These are phyloP conservation scores for Eumerus sabulonum DNA, from an alignment of 2,888 invertebrate species.

Conservation along the genomic window DNA sequence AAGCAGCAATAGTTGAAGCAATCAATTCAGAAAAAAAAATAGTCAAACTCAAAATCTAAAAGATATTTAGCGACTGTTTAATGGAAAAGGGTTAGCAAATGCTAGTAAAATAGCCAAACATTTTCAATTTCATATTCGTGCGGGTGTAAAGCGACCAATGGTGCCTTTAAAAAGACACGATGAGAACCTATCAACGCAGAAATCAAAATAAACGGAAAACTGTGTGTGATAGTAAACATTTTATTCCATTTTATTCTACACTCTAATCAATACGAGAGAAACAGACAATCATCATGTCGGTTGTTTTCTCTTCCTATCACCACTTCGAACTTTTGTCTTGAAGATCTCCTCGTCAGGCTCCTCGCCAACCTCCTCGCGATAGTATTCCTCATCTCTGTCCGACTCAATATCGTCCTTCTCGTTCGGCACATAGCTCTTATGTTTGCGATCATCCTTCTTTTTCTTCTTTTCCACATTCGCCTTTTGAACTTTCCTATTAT, in stretches of 20 bases:
- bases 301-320: conserved; percentile 51
- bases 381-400: conserved; percentile 91
- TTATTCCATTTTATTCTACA: conserved; percentile 26
- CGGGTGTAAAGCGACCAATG: too few relatives aligned
- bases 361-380: conserved; percentile 91
- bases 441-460: conserved; percentile 79
- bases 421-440: conserved; percentile 53
- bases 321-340: conserved; percentile 32
- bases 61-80: too few relatives aligned
- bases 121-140: too few relatives aligned
- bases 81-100: too few relatives aligned
- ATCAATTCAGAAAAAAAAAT: too few relatives aligned
- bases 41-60: too few relatives aligned
- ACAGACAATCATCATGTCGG: conserved; percentile 13
- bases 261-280: neutral
- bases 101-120: too few relatives aligned
- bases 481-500: conserved; percentile 87
- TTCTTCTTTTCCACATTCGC: conserved; percentile 86
- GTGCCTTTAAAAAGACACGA: too few relatives aligned
- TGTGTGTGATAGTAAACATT: conserved; percentile 1
- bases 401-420: conserved; percentile 80
- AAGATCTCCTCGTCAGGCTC: conserved; percentile 87
- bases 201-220: neutral
- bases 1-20: too few relatives aligned
- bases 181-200: too few relatives aligned